Percentiles rank a stretch among this genome's conserved stretches.
phyloP scores from a whole-genome alignment of 2,797 vertebrate species.

The Danio tinwini region DNA sequence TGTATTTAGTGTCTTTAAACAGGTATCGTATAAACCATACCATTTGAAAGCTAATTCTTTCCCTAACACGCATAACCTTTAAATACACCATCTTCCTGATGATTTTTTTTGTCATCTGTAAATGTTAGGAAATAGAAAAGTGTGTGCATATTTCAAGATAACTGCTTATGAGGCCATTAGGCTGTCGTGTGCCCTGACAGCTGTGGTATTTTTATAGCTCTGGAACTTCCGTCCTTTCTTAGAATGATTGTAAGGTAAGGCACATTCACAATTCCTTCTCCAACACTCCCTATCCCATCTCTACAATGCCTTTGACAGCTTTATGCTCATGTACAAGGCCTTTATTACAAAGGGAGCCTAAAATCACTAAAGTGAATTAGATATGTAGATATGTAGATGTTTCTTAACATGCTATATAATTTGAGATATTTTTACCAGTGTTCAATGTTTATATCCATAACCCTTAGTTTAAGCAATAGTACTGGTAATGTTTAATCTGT shows the following conservation, averaged over 20 bases:
- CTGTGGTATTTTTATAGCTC: conserved; percentile 34
- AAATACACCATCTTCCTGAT: background rate
- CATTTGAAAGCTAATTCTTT: background rate
- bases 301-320: background rate
- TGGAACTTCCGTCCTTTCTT: conserved; percentile 30
- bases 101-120: background rate
- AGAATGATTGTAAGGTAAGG: conserved; percentile 22
- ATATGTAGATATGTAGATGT: background rate
- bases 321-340: background rate
- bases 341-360: background rate
- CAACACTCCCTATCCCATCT: background rate
- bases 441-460: too few relatives aligned
- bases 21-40: too few relatives aligned
- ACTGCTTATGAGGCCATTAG: conserved; percentile 31
- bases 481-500: too few relatives aligned
- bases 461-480: background rate
- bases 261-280: conserved; percentile 14
- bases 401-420: background rate
- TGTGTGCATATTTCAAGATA: conserved; percentile 27
- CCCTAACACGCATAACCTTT: background rate
- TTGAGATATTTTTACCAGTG: background rate
- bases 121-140: conserved; percentile 23
- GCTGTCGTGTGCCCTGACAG: background rate
- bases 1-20: too few relatives aligned
- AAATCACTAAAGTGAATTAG: background rate